Base-by-base conservation (phyloP, 2,113 vertebrate genomes). In the Salvelinus alpinus region DNA sequence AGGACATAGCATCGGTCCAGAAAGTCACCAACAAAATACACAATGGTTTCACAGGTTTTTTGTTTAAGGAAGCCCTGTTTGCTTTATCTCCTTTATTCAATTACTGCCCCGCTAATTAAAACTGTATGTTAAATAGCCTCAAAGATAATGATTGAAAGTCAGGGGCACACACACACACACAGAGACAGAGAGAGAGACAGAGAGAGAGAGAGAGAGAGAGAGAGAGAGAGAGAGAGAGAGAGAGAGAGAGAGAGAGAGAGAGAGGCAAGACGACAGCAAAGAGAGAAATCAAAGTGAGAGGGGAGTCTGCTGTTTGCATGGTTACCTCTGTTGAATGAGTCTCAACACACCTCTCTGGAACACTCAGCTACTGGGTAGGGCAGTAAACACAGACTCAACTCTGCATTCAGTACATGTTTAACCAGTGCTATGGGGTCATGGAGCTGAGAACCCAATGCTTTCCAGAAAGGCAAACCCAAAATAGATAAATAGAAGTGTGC, bases 31-130 rank as follows among this genome's bases (percentile, higher is more conserved):
- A 18, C 84, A 81, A 66, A 70, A 73, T 54, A 54, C 13, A 54
- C 14, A 54, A 14, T 16, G 69, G 31, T 78, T 80, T 82, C 80
- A 64, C 69, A 81, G 82, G 57, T 14, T 18, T 70, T 76, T 34
- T 79, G 81, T 81, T 82, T 74, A 76, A 72, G 48, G 27, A 11
- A 65, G 24, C 8, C 77, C 72, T 18, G 51, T 54, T 54, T 5
- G 51, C 12, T 86, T 92, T 91, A 92, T 91, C 91, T 81, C 79
- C 68, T 74, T 72, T 78, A 86, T 87, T 90, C 90, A 91, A 88
- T 90, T 90, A 90, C 73, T 81, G 84, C 74, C 73, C 60, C 6
- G 81, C 82, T 89, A 90, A 92, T 91, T 89, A 88, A 88, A 78
- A 60, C 73, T 57, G 82, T 86, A 54, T 71, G 66, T 82, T 76